A percentile compares a stretch with the other conserved stretches of the same genome.
phyloP scores from a whole-genome alignment of 2,797 vertebrate species.

The Manis crassicaudata region DNA sequence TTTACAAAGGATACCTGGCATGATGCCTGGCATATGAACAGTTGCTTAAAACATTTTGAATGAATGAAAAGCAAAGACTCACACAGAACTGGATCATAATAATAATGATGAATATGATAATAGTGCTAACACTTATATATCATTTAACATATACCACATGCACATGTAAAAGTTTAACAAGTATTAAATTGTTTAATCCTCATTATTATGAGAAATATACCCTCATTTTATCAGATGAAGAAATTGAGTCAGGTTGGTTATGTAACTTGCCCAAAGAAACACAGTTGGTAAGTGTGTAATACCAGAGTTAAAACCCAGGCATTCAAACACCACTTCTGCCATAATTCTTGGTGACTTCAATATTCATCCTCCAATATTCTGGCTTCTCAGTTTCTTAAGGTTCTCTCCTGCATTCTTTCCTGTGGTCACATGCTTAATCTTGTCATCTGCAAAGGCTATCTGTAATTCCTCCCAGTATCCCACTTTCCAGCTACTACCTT shows the following conservation, averaged over 20 bases:
- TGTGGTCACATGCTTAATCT: not conserved
- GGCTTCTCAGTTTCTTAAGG: conserved; percentile 6
- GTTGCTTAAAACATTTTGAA: conserved; percentile 10
- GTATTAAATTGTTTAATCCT: not conserved
- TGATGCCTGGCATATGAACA: not conserved
- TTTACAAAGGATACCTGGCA: conserved; percentile 51
- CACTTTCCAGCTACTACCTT: conserved; percentile 3
- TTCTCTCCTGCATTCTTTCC: not conserved
- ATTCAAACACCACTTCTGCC: conserved; percentile 31
- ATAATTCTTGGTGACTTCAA: conserved; percentile 19
- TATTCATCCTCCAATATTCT: not conserved
- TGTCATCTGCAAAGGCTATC: not conserved
- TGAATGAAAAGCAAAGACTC: conserved; percentile 41
- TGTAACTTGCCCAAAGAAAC: conserved; percentile 12
- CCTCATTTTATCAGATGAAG: conserved; percentile 39
- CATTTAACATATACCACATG: conserved; percentile 23
- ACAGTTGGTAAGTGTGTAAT: not conserved
- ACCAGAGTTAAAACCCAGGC: conserved; percentile 28
- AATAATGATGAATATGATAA: not conserved
- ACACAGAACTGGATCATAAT: conserved; percentile 1
- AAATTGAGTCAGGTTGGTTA: not conserved
- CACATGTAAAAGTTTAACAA: conserved; percentile 14
- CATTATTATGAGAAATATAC: conserved; percentile 33
- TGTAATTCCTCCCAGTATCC: not conserved
- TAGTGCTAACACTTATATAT: not conserved